Evolutionary conservation across 2,888 invertebrate species (phyloP), one percentile per base, ranked within the genome.

Genomic region (Lacanobia oleracea): DNA sequence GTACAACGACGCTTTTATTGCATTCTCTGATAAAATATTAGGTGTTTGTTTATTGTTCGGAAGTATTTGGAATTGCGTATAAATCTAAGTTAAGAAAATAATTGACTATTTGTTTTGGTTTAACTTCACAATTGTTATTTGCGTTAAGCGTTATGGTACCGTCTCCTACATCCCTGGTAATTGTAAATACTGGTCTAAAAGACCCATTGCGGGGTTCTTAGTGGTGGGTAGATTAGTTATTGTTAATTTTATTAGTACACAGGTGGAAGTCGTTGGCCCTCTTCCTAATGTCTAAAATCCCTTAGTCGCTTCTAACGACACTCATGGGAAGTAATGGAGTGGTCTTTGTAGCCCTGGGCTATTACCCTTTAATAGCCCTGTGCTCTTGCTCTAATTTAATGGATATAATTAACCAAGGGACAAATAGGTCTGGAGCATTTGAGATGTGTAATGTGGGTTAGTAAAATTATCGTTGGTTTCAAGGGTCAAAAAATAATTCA

Each of bases 201-300:
- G 12, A 40, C 37, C 8, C 21, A 61, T 63, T 57, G 18, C 4
- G 2, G 27, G 33, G 21, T 60, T 12, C 23, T 81, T 61, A 59
- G 51, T 57, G 40, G 43, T 40, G 1, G 18, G 48, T 14, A 67
- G 53, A 79, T 82, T 71, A 64, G 67, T 67, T 56, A 82, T 63
- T 66, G 62, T 71, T 61, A 72, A 82, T 82, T 79, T 79, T 79
- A 65, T 79, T 82, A 48, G 56, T 27, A 33, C 60, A 48, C 68
- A 80, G 83, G 80, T 83, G 80, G 18, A 79, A 40, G 62, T 57
- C 40, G 40, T 59, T 62, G 33, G 23, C 60, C 56, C 53, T 79
- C 68, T 72, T 72, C 63, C 43, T 79, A 79, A 79, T 82, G 80
- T 77, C 70, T 83, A 57, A 66, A 83, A 79, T 74, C 83, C 79